Conservation (phyloP, 2,113 vertebrate genomes). For the Indicator indicator region DNA sequence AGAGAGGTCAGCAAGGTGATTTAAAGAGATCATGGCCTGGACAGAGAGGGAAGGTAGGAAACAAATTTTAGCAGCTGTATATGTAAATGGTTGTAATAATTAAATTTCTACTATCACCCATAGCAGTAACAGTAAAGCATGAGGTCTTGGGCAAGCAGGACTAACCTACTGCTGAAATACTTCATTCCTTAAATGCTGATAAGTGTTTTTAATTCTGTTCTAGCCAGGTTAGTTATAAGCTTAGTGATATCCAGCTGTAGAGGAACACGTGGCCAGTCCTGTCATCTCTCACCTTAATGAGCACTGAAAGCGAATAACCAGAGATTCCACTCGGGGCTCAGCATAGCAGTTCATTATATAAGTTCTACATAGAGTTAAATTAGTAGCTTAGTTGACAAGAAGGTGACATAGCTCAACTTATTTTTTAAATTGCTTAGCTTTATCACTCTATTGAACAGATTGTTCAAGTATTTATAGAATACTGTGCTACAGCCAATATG, state of each 20-base stretch:
- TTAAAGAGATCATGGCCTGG: background rate
- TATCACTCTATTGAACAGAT: conserved; percentile 70
- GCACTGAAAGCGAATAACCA: conserved; percentile 58
- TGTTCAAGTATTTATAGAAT: conserved; percentile 67
- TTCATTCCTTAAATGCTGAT: conserved; percentile 64
- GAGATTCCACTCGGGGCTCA: conserved; percentile 53
- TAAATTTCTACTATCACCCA: background rate
- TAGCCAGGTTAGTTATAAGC: conserved; percentile 51
- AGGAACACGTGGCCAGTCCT: conserved; percentile 31
- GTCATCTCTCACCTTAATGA: conserved; percentile 72
- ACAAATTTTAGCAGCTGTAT: background rate
- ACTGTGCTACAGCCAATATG: background rate
- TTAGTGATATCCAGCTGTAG: conserved; percentile 48
- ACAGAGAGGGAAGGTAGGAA: background rate
- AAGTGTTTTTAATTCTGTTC: conserved; percentile 65
- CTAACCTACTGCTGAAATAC: background rate
- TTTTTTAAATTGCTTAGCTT: conserved; percentile 74
- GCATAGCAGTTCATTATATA: conserved; percentile 54
- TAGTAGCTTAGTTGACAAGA: conserved; percentile 71
- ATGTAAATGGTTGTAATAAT: conserved; percentile 24
- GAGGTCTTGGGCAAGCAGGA: background rate
- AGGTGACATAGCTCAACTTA: conserved; percentile 70
- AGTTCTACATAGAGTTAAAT: conserved; percentile 69
- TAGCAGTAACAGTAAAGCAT: background rate
- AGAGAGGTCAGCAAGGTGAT: background rate